Percentiles rank a stretch among this genome's conserved stretches.
Conservation (phyloP, 2,797 vertebrate species). For the Tenualosa thibaudeaui region DNA sequence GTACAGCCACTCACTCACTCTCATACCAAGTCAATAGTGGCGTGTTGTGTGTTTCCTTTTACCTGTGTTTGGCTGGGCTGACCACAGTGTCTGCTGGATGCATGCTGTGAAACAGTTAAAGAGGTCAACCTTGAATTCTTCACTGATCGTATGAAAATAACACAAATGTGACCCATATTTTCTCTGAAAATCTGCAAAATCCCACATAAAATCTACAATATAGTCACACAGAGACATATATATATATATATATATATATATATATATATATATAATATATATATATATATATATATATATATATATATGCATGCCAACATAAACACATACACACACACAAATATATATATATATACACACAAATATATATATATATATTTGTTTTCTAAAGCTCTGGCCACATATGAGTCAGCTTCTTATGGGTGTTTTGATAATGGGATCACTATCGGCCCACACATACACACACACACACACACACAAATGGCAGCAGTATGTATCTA, state of each 20-base stretch:
- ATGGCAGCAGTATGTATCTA: conserved; percentile 5
- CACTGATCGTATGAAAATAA: background rate
- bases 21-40: background rate
- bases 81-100: conserved; percentile 97
- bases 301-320: background rate
- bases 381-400: conserved; percentile 51
- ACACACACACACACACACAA: conserved; percentile 43
- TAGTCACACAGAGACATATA: background rate
- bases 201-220: background rate
- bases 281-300: background rate
- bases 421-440: conserved; percentile 65
- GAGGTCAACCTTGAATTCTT: background rate
- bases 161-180: background rate
- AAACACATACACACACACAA: conserved; percentile 26
- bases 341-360: conserved; percentile 21
- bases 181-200: background rate
- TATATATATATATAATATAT: background rate
- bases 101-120: conserved; percentile 77
- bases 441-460: conserved; percentile 45
- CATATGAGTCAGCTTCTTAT: conserved; percentile 63
- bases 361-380: conserved; percentile 30
- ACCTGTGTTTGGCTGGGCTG: conserved; percentile 99
- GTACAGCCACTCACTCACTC: background rate
- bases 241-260: background rate
- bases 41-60: conserved; percentile 43